phyloP scores from a whole-genome alignment of 2,113 vertebrate genomes.

The Crypturellus undulatus region DNA sequence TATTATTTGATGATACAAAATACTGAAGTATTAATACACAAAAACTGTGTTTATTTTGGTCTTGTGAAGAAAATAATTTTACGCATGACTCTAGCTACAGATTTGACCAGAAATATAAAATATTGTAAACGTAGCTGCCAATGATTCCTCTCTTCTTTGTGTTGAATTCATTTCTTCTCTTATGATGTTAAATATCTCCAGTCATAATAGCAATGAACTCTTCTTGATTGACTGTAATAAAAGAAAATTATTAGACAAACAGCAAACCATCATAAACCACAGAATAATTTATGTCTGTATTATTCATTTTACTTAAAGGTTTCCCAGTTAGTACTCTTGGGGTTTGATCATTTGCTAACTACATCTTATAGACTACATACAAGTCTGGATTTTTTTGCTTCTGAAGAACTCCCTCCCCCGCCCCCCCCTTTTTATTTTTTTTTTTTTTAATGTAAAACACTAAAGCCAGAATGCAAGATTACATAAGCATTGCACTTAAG shows the following conservation, averaged over 20 bases:
- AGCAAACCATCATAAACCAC: neutral
- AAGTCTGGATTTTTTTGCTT: neutral
- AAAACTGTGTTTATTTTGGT: constrained; percentile 60
- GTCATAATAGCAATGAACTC: constrained; percentile 98
- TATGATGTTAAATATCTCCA: constrained; percentile 86
- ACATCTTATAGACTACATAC: neutral
- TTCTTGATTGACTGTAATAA: constrained; percentile 90
- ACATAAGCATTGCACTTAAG: neutral
- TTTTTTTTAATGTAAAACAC: neutral
- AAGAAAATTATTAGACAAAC: constrained; percentile 47
- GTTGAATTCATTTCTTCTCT: constrained; percentile 34
- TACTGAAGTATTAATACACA: constrained; percentile 62
- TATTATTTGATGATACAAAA: constrained; percentile 55
- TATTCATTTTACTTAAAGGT: neutral
- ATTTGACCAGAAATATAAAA: constrained; percentile 49
- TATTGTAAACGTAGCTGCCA: constrained; percentile 37
- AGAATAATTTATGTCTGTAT: neutral
- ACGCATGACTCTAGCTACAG: constrained; percentile 51
- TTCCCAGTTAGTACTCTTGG: neutral
- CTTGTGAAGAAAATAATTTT: constrained; percentile 41
- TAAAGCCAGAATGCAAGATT: neutral
- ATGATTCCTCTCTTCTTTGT: neutral
- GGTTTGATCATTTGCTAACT: neutral
- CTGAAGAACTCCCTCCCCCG: neutral
- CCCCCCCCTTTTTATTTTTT: neutral